A percentile compares a stretch with the other conserved stretches of the same genome.
phyloP scores from a whole-genome alignment of 2,888 invertebrate species.

The Koerneria pararmatus region DNA sequence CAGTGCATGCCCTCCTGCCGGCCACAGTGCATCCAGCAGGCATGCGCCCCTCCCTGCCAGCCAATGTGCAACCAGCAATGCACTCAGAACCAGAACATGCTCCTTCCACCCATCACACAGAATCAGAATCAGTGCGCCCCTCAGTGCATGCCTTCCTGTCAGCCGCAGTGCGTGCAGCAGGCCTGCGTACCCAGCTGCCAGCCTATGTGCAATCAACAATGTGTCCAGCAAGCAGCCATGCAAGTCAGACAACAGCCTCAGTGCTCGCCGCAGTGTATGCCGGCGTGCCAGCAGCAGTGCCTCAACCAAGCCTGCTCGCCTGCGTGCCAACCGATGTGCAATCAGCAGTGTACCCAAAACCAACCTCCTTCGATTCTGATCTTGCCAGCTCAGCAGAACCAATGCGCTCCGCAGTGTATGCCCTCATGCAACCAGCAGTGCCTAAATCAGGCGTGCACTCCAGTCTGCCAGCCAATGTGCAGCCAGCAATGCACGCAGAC shows the following conservation, averaged over 20 bases:
- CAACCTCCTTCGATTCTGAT: constrained; percentile 23
- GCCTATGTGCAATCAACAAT: background rate
- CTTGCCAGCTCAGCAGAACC: constrained; percentile 18
- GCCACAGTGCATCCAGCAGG: constrained; percentile 37
- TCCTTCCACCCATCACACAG: constrained; percentile 23
- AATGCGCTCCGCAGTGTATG: constrained; percentile 22
- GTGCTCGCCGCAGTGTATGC: constrained; percentile 23
- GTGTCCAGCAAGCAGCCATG: background rate
- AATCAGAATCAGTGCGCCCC: constrained; percentile 37
- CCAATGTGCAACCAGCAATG: constrained; percentile 41
- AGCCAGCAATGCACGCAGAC: constrained; percentile 35
- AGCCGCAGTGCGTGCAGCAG: constrained; percentile 21
- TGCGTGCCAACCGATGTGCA: constrained; percentile 44
- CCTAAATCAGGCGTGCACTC: constrained; percentile 30
- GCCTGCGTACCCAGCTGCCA: background rate
- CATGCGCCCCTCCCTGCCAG: constrained; percentile 43
- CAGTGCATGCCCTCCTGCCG: constrained; percentile 49
- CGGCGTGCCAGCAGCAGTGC: constrained; percentile 27
- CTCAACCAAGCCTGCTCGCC: constrained; percentile 37
- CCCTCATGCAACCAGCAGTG: constrained; percentile 21
- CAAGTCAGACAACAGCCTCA: background rate
- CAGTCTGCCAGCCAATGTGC: constrained; percentile 45
- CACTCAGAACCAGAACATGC: constrained; percentile 39
- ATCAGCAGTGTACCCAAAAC: constrained; percentile 36
- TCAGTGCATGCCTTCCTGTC: constrained; percentile 29